Conservation (phyloP, 2,113 vertebrate species). For the Esox niger region DNA sequence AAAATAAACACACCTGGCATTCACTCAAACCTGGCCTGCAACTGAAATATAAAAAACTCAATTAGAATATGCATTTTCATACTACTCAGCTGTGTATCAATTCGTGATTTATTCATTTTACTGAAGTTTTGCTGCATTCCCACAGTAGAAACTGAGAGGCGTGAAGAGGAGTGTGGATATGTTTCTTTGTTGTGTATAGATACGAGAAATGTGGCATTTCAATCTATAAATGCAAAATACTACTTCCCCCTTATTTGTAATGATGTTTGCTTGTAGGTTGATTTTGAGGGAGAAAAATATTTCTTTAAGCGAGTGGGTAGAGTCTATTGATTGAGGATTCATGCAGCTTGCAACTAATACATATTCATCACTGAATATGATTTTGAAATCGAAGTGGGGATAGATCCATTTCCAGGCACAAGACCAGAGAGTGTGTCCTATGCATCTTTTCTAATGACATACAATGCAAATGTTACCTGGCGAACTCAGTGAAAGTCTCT, state of each 20-base stretch:
- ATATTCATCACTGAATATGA: conserved; percentile 71
- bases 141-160: background rate
- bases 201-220: conserved; percentile 50
- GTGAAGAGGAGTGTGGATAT: conserved; percentile 18
- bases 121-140: background rate
- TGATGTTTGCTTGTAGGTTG: conserved; percentile 68
- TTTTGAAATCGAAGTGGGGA: conserved; percentile 62
- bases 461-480: conserved; percentile 75
- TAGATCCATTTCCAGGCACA: conserved; percentile 41
- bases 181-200: conserved; percentile 25
- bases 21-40: too few relatives aligned
- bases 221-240: conserved; percentile 78
- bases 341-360: conserved; percentile 62
- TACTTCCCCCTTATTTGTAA: conserved; percentile 63
- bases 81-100: background rate
- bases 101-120: conserved; percentile 23
- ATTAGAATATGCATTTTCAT: background rate
- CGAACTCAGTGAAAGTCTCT: conserved; percentile 75
- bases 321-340: conserved; percentile 71
- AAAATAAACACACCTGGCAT: too few relatives aligned
- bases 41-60: too few relatives aligned
- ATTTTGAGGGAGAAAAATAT: conserved; percentile 42
- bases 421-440: conserved; percentile 5
- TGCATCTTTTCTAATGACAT: conserved; percentile 15
- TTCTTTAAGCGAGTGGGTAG: conserved; percentile 67